Base-by-base conservation (phyloP, 1,140 invertebrate species). In the Drosophila ercepeae region DNA sequence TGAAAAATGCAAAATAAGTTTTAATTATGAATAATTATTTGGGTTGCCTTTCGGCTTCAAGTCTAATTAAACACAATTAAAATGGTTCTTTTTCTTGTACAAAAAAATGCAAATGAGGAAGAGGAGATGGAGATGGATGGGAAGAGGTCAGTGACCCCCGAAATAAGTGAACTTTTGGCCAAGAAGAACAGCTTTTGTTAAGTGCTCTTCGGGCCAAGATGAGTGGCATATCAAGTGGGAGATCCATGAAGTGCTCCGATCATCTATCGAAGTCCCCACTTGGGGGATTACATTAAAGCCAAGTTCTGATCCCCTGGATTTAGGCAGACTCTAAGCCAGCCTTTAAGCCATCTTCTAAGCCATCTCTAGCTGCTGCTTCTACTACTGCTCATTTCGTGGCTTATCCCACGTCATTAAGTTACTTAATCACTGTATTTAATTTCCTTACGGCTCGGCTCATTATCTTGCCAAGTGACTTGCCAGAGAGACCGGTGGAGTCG, bases 361-460 rank as follows among this genome's bases (percentile, higher is more conserved):
- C n/a, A n/a, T n/a, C 21, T 21, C 2, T 4, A 2, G 21, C 21
- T 21, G 21, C 21, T 21, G 21, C 21, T 21, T 2, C 21, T 39
- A 13, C n/a, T 13, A 13, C 36, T 16, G 13, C 36, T 51, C 45
- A 51, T 55, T 41, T 41, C 42, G 51, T 23, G 59, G 70, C 58
- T 73, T 83, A 88, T 88, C 60, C 77, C 82, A 81, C 81, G 74
- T 88, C 82, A 86, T 86, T 86, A 86, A 86, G 81, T 86, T 86
- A 86, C 82, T 86, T 86, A 86, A 86, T 77, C 82, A 86, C 82
- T 81, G 81, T 88, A 86, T 86, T 86, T 86, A 86, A 86, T 86
- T 86, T 88, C 73, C 73, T 67, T 69, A 71, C 76, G 75, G 51
- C 75, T 63, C 57, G 75, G 58, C 81, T 81, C 76, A 84, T 86